Conservation (phyloP, 2,797 vertebrate genomes). For the Sebastes minor region DNA sequence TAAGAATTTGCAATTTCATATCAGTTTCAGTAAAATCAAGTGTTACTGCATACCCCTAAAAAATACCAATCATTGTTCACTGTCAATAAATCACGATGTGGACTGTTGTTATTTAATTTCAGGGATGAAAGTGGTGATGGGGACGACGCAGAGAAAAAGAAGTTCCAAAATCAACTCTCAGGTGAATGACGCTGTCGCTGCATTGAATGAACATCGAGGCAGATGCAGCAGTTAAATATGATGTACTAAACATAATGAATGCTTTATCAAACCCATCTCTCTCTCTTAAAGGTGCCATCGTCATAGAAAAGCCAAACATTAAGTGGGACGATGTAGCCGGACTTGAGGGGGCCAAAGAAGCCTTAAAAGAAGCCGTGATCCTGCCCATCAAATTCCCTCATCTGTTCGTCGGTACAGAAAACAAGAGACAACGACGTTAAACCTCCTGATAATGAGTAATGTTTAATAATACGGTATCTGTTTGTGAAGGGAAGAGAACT, state of each 20-base stretch:
- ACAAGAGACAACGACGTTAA: background rate
- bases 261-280: background rate
- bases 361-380: conserved; percentile 96
- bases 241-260: background rate
- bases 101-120: background rate
- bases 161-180: conserved; percentile 94
- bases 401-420: conserved; percentile 89
- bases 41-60: background rate
- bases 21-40: too few relatives aligned
- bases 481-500: conserved; percentile 91
- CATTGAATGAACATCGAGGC: background rate
- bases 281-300: conserved; percentile 85
- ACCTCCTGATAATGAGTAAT: background rate
- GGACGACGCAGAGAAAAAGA: conserved; percentile 92
- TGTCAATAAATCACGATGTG: background rate
- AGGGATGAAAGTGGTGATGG: conserved; percentile 94
- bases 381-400: conserved; percentile 97
- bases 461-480: background rate
- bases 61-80: background rate
- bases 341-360: conserved; percentile 94
- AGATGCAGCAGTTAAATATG: background rate
- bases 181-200: conserved; percentile 73
- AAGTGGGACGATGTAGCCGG: conserved; percentile 95
- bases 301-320: conserved; percentile 94
- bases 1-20: too few relatives aligned